A percentile compares a stretch with the other conserved stretches of the same genome.
Conservation (phyloP, 1,140 invertebrate species). For the Eurosta solidaginis region DNA sequence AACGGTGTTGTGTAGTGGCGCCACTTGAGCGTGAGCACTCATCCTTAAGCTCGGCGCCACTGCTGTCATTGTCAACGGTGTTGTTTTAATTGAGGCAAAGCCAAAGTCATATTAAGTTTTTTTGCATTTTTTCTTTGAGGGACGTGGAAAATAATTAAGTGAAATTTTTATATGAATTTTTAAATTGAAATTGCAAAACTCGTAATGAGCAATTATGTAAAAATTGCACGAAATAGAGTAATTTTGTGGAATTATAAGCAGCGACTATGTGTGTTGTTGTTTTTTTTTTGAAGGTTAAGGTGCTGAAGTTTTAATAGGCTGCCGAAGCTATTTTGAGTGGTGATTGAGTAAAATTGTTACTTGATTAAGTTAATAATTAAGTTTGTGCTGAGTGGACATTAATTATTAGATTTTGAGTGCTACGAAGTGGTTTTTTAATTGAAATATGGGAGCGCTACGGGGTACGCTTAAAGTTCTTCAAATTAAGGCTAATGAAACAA, state of each 20-base stretch:
- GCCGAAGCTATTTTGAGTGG: neutral
- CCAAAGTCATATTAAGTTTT: neutral
- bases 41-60: neutral
- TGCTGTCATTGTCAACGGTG: neutral
- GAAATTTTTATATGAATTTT: slow-evolving; percentile 21
- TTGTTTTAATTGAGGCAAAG: slow-evolving; percentile 14
- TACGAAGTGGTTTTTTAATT: neutral
- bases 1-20: neutral
- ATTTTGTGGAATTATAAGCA: neutral
- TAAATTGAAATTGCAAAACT: neutral
- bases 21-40: neutral
- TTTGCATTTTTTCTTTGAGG: neutral
- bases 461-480: too few species aligned
- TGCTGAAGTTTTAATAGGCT: neutral
- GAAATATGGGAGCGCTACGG: neutral
- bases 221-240: too few species aligned
- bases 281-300: neutral
- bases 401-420: neutral
- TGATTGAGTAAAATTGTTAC: neutral
- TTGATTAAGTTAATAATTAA: neutral
- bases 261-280: neutral
- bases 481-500: too few species aligned
- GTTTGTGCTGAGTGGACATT: slow-evolving; percentile 12
- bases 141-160: slow-evolving; percentile 21
- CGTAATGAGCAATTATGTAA: neutral